Evolutionary conservation across 2,888 invertebrate genomes (phyloP).

Genomic region (Helicoverpa assulta): DNA sequence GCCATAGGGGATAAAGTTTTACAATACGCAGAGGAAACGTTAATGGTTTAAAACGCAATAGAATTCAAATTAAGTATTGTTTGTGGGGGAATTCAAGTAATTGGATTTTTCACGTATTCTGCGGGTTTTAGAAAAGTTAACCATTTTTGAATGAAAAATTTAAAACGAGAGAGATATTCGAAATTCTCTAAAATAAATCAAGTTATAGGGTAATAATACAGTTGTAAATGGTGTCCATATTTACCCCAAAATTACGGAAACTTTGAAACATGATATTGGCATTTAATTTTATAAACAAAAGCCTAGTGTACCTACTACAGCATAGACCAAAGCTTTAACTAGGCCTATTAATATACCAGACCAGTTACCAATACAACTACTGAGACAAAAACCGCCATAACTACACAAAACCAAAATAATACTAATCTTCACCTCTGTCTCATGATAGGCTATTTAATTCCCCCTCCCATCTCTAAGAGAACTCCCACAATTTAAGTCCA

Average conservation of each 20-base stretch:
- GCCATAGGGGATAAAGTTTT: slow-evolving; percentile 42
- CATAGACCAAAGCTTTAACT: neutral
- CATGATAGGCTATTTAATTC: slow-evolving; percentile 44
- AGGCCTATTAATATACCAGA: slow-evolving; percentile 10
- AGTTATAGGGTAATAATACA: too few relatives aligned
- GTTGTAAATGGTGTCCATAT: too few relatives aligned
- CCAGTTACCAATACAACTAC: neutral
- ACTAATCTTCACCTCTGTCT: slow-evolving; percentile 27
- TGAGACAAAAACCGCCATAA: too few relatives aligned
- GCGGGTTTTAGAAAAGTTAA: too few relatives aligned
- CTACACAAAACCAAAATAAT: slow-evolving; percentile 1
- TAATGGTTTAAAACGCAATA: slow-evolving; percentile 53
- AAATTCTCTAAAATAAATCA: too few relatives aligned
- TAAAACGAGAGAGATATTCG: too few relatives aligned
- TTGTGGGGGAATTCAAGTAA: slow-evolving; percentile 32
- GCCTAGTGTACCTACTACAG: too few relatives aligned
- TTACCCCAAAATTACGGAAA: too few relatives aligned
- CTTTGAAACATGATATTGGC: too few relatives aligned
- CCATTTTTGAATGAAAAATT: too few relatives aligned
- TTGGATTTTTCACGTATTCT: slow-evolving; percentile 19
- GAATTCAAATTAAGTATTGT: slow-evolving; percentile 45
- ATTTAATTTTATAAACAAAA: neutral
- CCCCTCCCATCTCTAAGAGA: slow-evolving; percentile 16
- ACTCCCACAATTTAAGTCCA: slow-evolving; percentile 23
- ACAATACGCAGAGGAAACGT: slow-evolving; percentile 30